Evolutionary conservation across 2,797 vertebrate genomes (phyloP), one percentile per base, ranked within the genome.

Genomic region (Esox masquinongy): DNA sequence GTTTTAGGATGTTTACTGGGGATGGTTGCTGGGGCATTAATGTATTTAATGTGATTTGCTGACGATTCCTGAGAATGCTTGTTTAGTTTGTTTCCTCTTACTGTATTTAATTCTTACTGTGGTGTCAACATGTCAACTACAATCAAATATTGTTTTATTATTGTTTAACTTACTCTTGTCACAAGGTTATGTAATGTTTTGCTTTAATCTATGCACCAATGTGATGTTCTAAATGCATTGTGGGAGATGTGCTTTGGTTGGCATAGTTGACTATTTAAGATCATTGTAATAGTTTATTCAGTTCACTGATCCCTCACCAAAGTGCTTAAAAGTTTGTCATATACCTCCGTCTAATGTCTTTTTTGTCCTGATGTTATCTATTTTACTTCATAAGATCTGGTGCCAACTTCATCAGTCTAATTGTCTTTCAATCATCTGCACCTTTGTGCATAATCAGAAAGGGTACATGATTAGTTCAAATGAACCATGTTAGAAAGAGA

Each of bases 31-130:
- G n/a, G 16, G n/a, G 53, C 12, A 63, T 49, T 79, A 24, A 8
- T 4, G n/a, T 24, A 63, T 34, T 64, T 14, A 64, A 64, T 64
- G 72, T 79, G 80, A 84, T 81, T 85, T 82, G 70, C 89, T 91
- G 92, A 93, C 90, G 39, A 81, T 34, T 90, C 91, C 91, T 92
- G 92, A 93, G 92, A 93, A 92, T 81, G 61, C 88, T 82, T n/a
- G 49, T 78, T 78, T 6, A 66, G 29, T 66, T 8, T 0, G 22
- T 61, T 61, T 59, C n/a, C 3, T 24, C 15, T 69, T 68, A 56
- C 11, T 84, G 53, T 83, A 75, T 86, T 89, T 85, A 81, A 80
- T 80, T 83, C 76, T 75, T 73, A 64, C 51, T 43, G 70, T 72
- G 77, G 74, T 24, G 19, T 22, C 51, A 56, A 56, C 19, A 56